A percentile compares a stretch with the other conserved stretches of the same genome.
phyloP scores from a whole-genome alignment of 2,113 vertebrate species.

The Crotalus viridis region DNA sequence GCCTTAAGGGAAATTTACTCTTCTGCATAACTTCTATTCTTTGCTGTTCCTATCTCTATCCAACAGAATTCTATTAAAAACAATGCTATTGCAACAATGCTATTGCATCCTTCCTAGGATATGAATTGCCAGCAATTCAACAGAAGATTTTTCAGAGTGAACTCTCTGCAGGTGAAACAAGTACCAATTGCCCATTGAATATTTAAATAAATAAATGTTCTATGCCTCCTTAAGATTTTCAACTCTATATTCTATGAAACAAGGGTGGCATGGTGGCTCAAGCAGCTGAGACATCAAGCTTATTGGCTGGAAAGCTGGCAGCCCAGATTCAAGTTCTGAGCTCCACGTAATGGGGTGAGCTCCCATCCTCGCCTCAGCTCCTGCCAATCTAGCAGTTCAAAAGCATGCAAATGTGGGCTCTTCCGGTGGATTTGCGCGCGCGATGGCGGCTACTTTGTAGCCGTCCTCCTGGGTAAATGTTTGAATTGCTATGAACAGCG shows the following conservation, averaged over 20 bases:
- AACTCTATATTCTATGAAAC: not conserved
- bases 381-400: not conserved
- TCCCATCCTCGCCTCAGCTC: not conserved
- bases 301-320: not conserved
- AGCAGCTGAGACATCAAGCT: not conserved
- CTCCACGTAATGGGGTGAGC: not conserved
- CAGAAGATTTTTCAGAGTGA: not conserved
- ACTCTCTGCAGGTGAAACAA: not conserved
- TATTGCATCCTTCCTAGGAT: not conserved
- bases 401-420: not conserved
- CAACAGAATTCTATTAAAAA: not conserved
- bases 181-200: not conserved
- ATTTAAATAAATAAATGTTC: not conserved
- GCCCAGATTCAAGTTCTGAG: not conserved
- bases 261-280: not conserved
- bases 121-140: not conserved
- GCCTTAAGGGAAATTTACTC: not conserved
- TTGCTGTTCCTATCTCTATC: not conserved
- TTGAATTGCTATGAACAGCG: too few species aligned
- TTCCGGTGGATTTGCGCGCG: too few species aligned
- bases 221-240: not conserved
- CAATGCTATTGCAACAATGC: not conserved
- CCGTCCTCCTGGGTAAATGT: too few species aligned
- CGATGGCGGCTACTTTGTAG: too few species aligned
- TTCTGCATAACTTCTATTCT: not conserved